Percentiles rank a stretch among this genome's conserved stretches.
These are phyloP conservation scores for Trinectes maculatus DNA, from an alignment of 2,113 vertebrate species.

Conservation along the genomic window DNA sequence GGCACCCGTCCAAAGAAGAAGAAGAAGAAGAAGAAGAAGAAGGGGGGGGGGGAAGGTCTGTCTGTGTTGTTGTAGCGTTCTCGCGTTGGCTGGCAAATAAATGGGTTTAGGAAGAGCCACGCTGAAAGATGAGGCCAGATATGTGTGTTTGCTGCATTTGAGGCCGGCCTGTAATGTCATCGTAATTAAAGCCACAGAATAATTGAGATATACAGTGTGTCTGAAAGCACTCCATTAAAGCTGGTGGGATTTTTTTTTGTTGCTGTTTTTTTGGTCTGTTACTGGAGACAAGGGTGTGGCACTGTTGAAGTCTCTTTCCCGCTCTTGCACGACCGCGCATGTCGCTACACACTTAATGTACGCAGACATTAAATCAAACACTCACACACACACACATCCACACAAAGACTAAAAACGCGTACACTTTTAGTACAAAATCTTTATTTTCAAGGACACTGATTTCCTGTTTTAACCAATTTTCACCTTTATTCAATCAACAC, in stretches of 20 bases:
- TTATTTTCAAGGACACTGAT: slow-evolving; percentile 62
- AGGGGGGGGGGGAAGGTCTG: slow-evolving; percentile 86
- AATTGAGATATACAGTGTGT: slow-evolving; percentile 93
- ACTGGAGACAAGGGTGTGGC: slow-evolving; percentile 91
- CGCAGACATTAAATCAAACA: slow-evolving; percentile 45
- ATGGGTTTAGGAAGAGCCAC: slow-evolving; percentile 78
- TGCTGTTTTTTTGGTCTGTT: slow-evolving; percentile 65
- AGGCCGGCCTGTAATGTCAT: slow-evolving; percentile 92
- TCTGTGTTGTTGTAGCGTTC: slow-evolving; percentile 93
- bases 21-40: slow-evolving; percentile 78
- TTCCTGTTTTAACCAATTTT: slow-evolving; percentile 46
- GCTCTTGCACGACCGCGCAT: slow-evolving; percentile 50
- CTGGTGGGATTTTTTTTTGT: slow-evolving; percentile 68
- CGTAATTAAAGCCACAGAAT: slow-evolving; percentile 94
- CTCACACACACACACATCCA: slow-evolving; percentile 3
- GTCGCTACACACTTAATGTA: slow-evolving; percentile 29
- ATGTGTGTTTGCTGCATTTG: slow-evolving; percentile 70
- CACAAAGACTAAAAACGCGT: not conserved
- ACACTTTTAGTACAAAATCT: slow-evolving; percentile 22
- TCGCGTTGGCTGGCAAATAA: slow-evolving; percentile 94
- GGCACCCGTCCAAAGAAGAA: slow-evolving; percentile 95
- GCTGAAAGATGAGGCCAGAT: slow-evolving; percentile 78
- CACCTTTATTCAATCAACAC: slow-evolving; percentile 54
- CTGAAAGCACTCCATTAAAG: slow-evolving; percentile 91
- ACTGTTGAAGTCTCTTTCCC: slow-evolving; percentile 70